Base-by-base conservation (phyloP, 2,113 vertebrate species). In the Myrmecobius fasciatus region DNA sequence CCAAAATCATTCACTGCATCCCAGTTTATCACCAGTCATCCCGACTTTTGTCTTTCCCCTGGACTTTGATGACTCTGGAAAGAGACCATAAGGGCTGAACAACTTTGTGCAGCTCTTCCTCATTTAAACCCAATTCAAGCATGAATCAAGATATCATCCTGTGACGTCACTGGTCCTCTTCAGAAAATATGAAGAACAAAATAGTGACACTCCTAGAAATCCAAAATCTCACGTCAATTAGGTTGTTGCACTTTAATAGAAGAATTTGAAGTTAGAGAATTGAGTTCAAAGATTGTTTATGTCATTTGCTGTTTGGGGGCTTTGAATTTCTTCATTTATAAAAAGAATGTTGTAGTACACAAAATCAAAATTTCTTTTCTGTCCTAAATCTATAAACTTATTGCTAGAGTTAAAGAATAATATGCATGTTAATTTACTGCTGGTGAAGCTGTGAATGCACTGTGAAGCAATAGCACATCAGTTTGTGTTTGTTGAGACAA, bases 121-220 rank as follows among this genome's bases (percentile, higher is more conserved):
- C 56, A 36, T 1, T 60, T 31, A 36, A 14, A 67, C 36, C 31
- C 60, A 67, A 36, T 67, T 67, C 31, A 67, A 1, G 0, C 12
- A 14, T 17, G 31, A 36, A 14, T 67, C 60, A 67, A 67, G 31
- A 11, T 12, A 67, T 67, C 31, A 67, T 31, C 31, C 31, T 36
- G 60, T 17, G 60, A 67, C 17, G 12, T 31, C 56, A 60, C 11
- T 60, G 56, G 10, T 67, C 11, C 31, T 67, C 31, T 36, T 36
- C 0, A 3, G 7, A 26, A 56, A 12, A 4, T n/a, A n/a, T n/a
- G 0, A 3, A 36, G 36, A 36, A n/a, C 31, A 36, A n/a, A 31
- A 75, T 4, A 43, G 22, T n/a, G 67, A 75, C 43, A 83, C 36
- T 83, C 43, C 17, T 83, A 83, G 67, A 43, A 43, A 83, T 6